Percentiles rank a stretch among this genome's conserved stretches.
Conservation (phyloP, 2,113 vertebrate species). For the Halichoerus grypus region DNA sequence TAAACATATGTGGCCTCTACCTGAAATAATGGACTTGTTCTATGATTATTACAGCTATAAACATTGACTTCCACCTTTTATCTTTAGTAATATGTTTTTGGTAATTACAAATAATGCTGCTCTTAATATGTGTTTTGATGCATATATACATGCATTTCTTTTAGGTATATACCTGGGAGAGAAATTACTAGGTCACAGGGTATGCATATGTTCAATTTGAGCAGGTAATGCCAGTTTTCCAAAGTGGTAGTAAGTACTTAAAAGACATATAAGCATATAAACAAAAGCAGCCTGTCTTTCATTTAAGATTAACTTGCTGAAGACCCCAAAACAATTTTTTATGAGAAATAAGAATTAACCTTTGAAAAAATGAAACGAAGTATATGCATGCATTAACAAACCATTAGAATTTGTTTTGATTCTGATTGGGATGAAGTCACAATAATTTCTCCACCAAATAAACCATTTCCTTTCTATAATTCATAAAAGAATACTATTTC, state of each 20-base stretch:
- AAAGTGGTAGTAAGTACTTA: not conserved
- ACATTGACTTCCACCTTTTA: not conserved
- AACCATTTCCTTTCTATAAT: slow-evolving; percentile 5
- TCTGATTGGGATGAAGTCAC: not conserved
- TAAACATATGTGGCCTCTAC: not conserved
- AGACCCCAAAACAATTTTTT: not conserved
- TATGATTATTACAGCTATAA: not conserved
- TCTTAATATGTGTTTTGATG: not conserved
- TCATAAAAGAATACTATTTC: not conserved
- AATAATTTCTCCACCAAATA: not conserved
- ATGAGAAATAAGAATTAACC: not conserved
- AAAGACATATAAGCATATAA: not conserved
- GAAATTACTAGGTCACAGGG: not conserved
- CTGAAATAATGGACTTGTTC: not conserved
- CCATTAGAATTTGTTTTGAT: slow-evolving; percentile 13
- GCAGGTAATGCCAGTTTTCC: not conserved
- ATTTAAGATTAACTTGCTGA: slow-evolving; percentile 14
- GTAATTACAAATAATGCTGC: not conserved
- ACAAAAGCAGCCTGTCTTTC: not conserved
- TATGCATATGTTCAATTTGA: not conserved
- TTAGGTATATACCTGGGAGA: not conserved
- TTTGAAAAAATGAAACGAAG: not conserved
- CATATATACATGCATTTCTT: not conserved
- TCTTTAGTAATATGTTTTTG: not conserved
- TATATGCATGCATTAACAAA: not conserved